Base-by-base conservation (phyloP, 2,113 vertebrate species). In the Clarias batrachus region DNA sequence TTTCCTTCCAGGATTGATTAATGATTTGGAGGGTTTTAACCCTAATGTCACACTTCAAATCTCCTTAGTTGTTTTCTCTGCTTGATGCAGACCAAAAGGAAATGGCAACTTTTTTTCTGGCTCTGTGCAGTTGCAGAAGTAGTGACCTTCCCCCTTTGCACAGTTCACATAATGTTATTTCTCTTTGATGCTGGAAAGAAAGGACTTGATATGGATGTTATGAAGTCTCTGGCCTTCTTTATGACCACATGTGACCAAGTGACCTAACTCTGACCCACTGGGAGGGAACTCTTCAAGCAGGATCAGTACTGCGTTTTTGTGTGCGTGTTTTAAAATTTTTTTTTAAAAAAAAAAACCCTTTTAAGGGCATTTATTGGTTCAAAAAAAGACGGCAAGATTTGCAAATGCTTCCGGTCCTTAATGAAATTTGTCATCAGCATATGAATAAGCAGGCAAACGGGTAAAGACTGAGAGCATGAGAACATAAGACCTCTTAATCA, bases 321-420 rank as follows among this genome's bases (percentile, higher is more conserved):
- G 71, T 57, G 56, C 10, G 7, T 37, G 33, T 37, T 37, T 19
- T 37, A 33, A 66, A 81, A 73, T 66, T 41, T 41, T 41, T 41
- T 41, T 37, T 37, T 37, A 2, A 41, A 41, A 33, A 33, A 33
- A 33, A 33, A 33, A 33, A 33, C 1, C 0, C 21, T 19, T n/a
- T 54, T 17, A 81, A 78, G 71, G 56, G 14, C 80, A 16, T 78
- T 87, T 52, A 59, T 70, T 37, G 30, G 52, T 59, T 70, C 25
- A 0, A 52, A 56, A 73, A 65, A 23, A 57, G 52, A 85, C 12
- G 68, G 63, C 41, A 25, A 79, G 80, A 77, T 78, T 78, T 41
- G 83, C 77, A 74, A 65, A 80, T 70, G 84, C 68, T 89, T 91
- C 89, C 79, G 82, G 81, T 83, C 74, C 76, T 74, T 33, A 88